Evolutionary conservation across 64 coral and sea anemone species (phyloP).

Genomic region (Dendronephthya gigantea): DNA sequence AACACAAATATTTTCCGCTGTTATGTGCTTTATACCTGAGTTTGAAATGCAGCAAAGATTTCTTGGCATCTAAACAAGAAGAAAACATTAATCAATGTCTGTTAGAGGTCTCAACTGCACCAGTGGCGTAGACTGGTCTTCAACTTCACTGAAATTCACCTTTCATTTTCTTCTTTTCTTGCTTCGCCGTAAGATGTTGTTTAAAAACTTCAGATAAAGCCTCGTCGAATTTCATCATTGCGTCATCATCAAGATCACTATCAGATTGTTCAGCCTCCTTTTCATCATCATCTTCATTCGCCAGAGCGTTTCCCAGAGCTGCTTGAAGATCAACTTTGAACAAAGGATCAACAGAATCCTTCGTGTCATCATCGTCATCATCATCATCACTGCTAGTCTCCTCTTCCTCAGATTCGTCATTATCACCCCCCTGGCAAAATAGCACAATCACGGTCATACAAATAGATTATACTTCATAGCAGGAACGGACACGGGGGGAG

Average conservation of each 20-base stretch:
- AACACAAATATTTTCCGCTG: neutral
- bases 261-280: neutral
- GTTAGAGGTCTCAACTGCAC: too few species aligned
- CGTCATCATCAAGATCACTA: slow-evolving; percentile 73
- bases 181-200: slow-evolving; percentile 40
- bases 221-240: slow-evolving; percentile 81
- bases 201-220: slow-evolving; percentile 78
- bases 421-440: neutral
- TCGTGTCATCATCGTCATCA: slow-evolving; percentile 46
- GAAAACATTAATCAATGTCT: neutral
- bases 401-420: neutral
- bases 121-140: too few species aligned
- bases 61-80: slow-evolving; percentile 44
- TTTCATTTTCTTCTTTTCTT: slow-evolving; percentile 76
- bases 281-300: slow-evolving; percentile 48
- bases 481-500: too few species aligned
- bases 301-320: slow-evolving; percentile 57
- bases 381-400: slow-evolving; percentile 46
- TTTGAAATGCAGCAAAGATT: slow-evolving; percentile 77
- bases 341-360: slow-evolving; percentile 59
- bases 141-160: neutral
- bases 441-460: neutral
- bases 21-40: slow-evolving; percentile 30
- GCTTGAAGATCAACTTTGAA: slow-evolving; percentile 75
- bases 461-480: neutral